Conservation (phyloP, 2,113 vertebrate genomes). For the Donacobius atricapilla region DNA sequence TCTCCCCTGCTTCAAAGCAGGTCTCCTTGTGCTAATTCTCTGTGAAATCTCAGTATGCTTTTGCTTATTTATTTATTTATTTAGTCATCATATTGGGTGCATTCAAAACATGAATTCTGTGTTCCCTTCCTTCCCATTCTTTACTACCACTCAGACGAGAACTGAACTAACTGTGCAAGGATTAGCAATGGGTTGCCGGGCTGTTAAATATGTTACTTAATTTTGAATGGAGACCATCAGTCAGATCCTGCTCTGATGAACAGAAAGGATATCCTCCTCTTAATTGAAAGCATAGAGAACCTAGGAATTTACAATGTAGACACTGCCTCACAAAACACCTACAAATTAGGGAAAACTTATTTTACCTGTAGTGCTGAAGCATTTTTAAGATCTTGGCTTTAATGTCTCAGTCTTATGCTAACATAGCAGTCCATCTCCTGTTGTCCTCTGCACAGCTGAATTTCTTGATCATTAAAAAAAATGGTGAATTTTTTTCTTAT, state of each 20-base stretch:
- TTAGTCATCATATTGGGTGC: not conserved
- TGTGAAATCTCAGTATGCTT: not conserved
- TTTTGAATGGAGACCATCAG: not conserved
- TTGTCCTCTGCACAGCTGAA: not conserved
- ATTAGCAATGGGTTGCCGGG: not conserved
- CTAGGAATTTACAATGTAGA: not conserved
- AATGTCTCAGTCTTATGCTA: not conserved
- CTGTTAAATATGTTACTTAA: not conserved
- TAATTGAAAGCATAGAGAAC: not conserved
- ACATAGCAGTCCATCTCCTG: not conserved
- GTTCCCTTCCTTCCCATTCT: not conserved
- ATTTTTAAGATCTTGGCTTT: not conserved
- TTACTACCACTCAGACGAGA: not conserved
- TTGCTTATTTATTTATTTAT: not conserved
- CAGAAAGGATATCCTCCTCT: not conserved
- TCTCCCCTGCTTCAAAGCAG: not conserved
- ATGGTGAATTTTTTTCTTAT: not conserved
- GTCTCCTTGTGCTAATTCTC: not conserved
- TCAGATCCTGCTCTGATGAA: not conserved
- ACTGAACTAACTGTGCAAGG: not conserved
- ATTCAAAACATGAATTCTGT: not conserved
- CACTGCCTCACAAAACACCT: not conserved
- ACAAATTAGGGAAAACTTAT: not conserved
- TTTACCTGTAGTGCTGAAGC: not conserved
- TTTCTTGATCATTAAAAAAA: not conserved